Percentiles rank a stretch among this genome's conserved stretches.
These are phyloP conservation scores for Caenorhabditis uteleia DNA, from an alignment of 2,888 invertebrate genomes.

Conservation along the genomic window DNA sequence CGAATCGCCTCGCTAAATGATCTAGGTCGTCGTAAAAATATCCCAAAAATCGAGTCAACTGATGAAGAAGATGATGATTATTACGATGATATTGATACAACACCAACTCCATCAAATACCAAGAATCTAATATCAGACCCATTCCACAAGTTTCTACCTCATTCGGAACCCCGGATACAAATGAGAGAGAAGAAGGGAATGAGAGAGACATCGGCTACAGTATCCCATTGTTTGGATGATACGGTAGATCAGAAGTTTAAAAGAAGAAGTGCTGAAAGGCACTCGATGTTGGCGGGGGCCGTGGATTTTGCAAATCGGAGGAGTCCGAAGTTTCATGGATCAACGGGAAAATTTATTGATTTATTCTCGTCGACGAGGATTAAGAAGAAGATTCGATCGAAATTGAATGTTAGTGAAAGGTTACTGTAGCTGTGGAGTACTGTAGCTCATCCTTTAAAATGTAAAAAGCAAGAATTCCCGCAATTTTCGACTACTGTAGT, in stretches of 20 bases:
- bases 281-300: constrained; percentile 42
- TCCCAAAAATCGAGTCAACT: not conserved
- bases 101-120: constrained; percentile 9
- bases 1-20: constrained; percentile 27
- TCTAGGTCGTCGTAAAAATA: constrained; percentile 4
- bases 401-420: constrained; percentile 33
- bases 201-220: constrained; percentile 10
- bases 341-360: constrained; percentile 38
- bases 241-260: constrained; percentile 22
- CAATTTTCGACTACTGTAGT: too few relatives aligned
- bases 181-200: constrained; percentile 19
- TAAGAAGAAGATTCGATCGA: constrained; percentile 26
- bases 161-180: constrained; percentile 9
- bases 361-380: constrained; percentile 47
- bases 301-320: constrained; percentile 39
- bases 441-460: too few relatives aligned
- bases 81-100: constrained; percentile 16
- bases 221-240: constrained; percentile 24
- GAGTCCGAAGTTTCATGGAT: constrained; percentile 27
- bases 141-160: constrained; percentile 10
- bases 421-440: too few relatives aligned
- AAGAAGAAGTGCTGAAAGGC: constrained; percentile 38
- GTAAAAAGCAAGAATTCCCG: too few relatives aligned
- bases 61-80: constrained; percentile 11
- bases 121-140: constrained; percentile 17